phyloP scores from a whole-genome alignment of 2,113 vertebrate genomes.

The Pipa parva region DNA sequence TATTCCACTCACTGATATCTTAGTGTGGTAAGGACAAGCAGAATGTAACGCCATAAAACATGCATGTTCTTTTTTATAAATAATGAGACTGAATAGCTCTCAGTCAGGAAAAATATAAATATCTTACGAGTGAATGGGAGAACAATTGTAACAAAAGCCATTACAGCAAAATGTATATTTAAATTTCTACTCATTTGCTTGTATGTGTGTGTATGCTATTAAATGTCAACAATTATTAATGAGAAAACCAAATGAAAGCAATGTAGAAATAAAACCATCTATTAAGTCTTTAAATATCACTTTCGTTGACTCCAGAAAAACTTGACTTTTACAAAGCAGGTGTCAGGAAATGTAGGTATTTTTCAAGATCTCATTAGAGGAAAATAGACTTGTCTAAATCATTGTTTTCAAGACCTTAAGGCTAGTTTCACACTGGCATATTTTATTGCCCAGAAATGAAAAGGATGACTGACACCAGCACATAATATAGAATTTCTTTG shows the following conservation, averaged over 20 bases:
- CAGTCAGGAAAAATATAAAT: neutral
- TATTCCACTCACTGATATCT: no score
- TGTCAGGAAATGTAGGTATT: neutral
- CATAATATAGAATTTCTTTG: no score
- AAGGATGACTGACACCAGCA: no score
- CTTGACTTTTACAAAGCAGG: constrained; percentile 1
- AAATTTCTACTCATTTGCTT: neutral
- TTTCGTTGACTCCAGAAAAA: neutral
- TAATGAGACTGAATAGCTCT: neutral
- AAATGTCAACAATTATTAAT: constrained; percentile 3
- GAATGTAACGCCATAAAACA: no score
- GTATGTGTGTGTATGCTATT: neutral
- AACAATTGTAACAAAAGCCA: neutral
- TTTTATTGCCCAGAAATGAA: no score
- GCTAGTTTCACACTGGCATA: no score
- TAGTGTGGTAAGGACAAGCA: no score
- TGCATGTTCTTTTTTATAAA: neutral
- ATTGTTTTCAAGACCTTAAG: neutral
- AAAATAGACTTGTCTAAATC: neutral
- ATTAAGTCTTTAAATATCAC: neutral
- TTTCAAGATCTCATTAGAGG: neutral
- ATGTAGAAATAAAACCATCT: neutral
- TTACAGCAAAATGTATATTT: neutral
- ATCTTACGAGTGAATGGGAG: neutral
- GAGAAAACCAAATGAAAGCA: neutral